A percentile compares a stretch with the other conserved stretches of the same genome.
These are phyloP conservation scores for Erebia epiphron DNA, from an alignment of 2,888 invertebrate genomes.

Conservation along the genomic window DNA sequence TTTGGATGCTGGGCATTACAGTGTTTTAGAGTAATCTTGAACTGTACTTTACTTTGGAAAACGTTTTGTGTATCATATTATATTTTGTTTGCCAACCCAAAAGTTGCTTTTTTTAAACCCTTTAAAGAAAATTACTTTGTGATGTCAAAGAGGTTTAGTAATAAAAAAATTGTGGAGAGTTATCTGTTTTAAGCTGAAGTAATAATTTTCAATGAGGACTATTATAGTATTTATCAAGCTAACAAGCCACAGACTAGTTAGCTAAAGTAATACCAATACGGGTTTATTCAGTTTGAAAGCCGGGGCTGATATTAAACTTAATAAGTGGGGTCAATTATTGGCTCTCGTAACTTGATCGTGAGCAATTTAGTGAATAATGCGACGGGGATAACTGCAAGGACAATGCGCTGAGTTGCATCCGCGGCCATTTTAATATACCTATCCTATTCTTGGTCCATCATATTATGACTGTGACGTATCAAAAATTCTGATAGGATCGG, in stretches of 20 bases:
- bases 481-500: no score
- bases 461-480: no score
- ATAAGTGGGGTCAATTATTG: conserved; percentile 45
- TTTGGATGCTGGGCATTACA: conserved; percentile 72
- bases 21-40: conserved; percentile 65
- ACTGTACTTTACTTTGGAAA: conserved; percentile 28
- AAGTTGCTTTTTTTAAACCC: neutral
- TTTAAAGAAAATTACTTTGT: no score
- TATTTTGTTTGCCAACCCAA: neutral
- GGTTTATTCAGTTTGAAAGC: conserved; percentile 33
- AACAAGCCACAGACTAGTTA: neutral
- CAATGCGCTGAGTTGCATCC: conserved; percentile 3
- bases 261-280: conserved; percentile 35
- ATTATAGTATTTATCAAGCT: neutral
- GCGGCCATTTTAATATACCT: conserved; percentile 1
- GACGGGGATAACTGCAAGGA: conserved; percentile 23
- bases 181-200: neutral
- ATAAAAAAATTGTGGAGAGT: no score
- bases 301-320: conserved; percentile 41
- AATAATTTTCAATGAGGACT: neutral
- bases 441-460: neutral
- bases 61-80: conserved; percentile 7
- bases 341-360: conserved; percentile 41
- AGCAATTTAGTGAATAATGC: conserved; percentile 39
- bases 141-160: no score